Conservation (phyloP, 2,797 vertebrate species). For the Pagetopsis macropterus region DNA sequence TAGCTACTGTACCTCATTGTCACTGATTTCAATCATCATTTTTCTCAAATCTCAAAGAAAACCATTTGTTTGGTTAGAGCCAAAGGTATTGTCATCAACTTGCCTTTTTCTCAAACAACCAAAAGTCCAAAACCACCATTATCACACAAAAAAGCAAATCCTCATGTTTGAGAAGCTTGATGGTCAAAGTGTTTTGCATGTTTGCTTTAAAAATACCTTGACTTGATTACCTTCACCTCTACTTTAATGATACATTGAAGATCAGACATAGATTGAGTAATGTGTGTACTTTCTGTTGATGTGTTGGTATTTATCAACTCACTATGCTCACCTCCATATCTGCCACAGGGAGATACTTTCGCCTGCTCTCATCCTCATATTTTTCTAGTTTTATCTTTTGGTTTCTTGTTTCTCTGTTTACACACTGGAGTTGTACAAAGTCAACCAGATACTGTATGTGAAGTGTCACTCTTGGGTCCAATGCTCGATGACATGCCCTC, state of each 20-base stretch:
- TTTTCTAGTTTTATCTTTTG: conserved; percentile 14
- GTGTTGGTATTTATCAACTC: background rate
- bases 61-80: too few species aligned
- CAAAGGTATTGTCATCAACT: too few species aligned
- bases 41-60: background rate
- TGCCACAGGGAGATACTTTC: conserved; percentile 17
- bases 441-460: conserved; percentile 23
- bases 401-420: conserved; percentile 1
- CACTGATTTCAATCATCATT: background rate
- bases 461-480: conserved; percentile 27
- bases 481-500: conserved; percentile 29
- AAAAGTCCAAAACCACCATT: background rate
- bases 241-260: background rate
- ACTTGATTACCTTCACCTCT: background rate
- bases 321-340: background rate
- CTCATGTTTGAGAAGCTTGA: background rate
- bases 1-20: background rate
- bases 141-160: background rate
- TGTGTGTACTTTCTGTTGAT: background rate
- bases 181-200: background rate
- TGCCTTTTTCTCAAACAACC: background rate
- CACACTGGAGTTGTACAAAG: conserved; percentile 30
- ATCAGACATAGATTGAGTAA: conserved; percentile 2
- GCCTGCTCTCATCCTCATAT: background rate
- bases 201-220: background rate